Evolutionary conservation across 2,888 invertebrate genomes (phyloP).

Genomic region (Phragmatobia fuliginosa): DNA sequence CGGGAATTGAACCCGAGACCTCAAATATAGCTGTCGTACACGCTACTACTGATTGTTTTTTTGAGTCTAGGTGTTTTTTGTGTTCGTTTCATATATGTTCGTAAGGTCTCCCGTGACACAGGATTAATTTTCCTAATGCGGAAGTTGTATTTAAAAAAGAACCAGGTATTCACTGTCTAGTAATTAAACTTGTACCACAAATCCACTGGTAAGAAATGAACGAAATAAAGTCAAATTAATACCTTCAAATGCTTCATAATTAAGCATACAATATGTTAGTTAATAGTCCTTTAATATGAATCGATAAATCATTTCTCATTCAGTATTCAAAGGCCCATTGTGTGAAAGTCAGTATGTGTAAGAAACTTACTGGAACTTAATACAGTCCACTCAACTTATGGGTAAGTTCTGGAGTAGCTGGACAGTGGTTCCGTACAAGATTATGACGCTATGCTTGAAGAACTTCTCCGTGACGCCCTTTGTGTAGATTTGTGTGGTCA

Average conservation of each 20-base stretch:
- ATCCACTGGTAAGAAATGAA: neutral
- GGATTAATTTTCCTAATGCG: too few relatives aligned
- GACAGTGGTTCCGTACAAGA: conserved; percentile 56
- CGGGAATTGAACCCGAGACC: too few relatives aligned
- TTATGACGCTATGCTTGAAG: conserved; percentile 60
- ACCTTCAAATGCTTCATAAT: neutral
- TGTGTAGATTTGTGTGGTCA: conserved; percentile 40
- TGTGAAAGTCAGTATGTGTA: conserved; percentile 42
- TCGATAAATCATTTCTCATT: conserved; percentile 38
- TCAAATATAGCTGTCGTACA: too few relatives aligned
- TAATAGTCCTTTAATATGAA: neutral
- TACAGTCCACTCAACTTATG: conserved; percentile 45
- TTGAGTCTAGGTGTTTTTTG: too few relatives aligned
- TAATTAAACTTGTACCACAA: too few relatives aligned
- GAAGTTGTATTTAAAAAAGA: too few relatives aligned
- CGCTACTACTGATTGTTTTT: too few relatives aligned
- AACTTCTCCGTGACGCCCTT: conserved; percentile 57
- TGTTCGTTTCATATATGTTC: too few relatives aligned
- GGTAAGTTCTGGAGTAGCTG: conserved; percentile 55
- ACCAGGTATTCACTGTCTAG: too few relatives aligned
- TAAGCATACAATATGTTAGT: neutral
- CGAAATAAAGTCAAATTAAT: neutral
- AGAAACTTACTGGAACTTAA: conserved; percentile 36
- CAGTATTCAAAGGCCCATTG: conserved; percentile 41
- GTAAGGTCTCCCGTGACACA: too few relatives aligned